Percentiles rank a stretch among this genome's conserved stretches.
Evolutionary conservation across 2,888 invertebrate species (phyloP).

Genomic region (Ophion ventricosus): DNA sequence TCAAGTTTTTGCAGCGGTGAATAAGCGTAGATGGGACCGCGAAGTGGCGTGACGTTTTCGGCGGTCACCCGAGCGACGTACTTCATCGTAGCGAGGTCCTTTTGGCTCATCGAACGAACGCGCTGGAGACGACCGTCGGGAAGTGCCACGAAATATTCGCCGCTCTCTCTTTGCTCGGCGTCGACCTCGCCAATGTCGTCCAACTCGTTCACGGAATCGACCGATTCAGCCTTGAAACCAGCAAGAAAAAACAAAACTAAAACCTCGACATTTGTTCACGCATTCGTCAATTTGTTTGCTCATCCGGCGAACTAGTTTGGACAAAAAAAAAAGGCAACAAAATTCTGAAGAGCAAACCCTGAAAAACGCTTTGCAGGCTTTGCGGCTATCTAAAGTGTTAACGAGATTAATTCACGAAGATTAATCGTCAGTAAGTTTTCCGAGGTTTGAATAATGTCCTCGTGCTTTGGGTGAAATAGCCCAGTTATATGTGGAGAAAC

Average conservation of each 20-base stretch:
- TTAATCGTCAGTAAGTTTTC: too few relatives aligned
- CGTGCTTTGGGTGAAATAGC: neutral
- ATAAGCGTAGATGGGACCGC: slow-evolving; percentile 86
- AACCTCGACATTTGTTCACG: neutral
- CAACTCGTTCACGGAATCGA: slow-evolving; percentile 79
- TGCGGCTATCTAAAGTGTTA: too few relatives aligned
- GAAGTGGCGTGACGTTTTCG: slow-evolving; percentile 87
- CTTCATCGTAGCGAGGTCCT: slow-evolving; percentile 86
- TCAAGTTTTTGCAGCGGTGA: slow-evolving; percentile 79
- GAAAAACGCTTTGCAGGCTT: too few relatives aligned
- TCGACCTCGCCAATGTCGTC: slow-evolving; percentile 78
- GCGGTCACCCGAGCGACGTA: slow-evolving; percentile 87
- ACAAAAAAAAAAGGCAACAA: neutral
- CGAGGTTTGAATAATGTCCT: too few relatives aligned
- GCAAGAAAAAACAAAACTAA: neutral
- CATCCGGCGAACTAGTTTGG: neutral
- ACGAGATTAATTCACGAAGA: too few relatives aligned
- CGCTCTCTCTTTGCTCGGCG: slow-evolving; percentile 79
- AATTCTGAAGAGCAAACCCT: neutral
- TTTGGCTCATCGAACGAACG: slow-evolving; percentile 86
- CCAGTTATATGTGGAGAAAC: neutral
- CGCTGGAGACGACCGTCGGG: slow-evolving; percentile 87
- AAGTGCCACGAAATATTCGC: slow-evolving; percentile 87
- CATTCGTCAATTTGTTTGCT: neutral
- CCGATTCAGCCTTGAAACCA: slow-evolving; percentile 73